Evolutionary conservation across 2,797 vertebrate species (phyloP), one percentile per base, ranked within the genome.

Genomic region (Varecia variegata): DNA sequence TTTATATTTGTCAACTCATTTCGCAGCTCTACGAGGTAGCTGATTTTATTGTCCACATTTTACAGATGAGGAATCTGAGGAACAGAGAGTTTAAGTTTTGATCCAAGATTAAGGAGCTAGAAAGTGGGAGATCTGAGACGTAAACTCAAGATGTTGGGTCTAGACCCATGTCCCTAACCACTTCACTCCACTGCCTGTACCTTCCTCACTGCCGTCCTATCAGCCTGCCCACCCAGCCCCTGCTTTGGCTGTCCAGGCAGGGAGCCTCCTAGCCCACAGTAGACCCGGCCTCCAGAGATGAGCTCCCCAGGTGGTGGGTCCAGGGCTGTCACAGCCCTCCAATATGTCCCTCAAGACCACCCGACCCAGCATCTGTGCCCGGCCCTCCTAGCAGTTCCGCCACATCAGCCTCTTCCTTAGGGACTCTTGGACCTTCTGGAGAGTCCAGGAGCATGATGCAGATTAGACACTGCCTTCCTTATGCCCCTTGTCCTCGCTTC

Each of bases 21-120:
- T 94, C n/a, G 27, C 30, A 52, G 25, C 15, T 90, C 7, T 68
- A 30, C 40, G n/a, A 54, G 40, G 43, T 32, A 40, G 56, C 47
- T 47, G 23, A 65, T 67, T 70, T 86, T 77, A 76, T 73, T 45
- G 20, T 47, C 7, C 43, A 60, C 25, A 40, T 74, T 87, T 77
- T 82, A 86, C 13, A 92, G n/a, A 86, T 14, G 67, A 95, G 74
- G 52, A 60, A 74, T 93, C 40, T 85, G 79, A 92, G 79, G 60
- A 71, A 73, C 32, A 47, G 80, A 76, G 15, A 40, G 21, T 65
- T 88, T 84, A 74, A 70, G 14, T 62, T 35, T 76, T 65, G 70
- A 79, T 15, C 20, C 30, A 83, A 67, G 30, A 89, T 70, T 18
- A 77, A 65, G 32, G 71, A 90, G 35, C 2, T 45, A 68, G 58